Conservation (phyloP, 1,140 invertebrate genomes). For the Leptinotarsa lineolata region DNA sequence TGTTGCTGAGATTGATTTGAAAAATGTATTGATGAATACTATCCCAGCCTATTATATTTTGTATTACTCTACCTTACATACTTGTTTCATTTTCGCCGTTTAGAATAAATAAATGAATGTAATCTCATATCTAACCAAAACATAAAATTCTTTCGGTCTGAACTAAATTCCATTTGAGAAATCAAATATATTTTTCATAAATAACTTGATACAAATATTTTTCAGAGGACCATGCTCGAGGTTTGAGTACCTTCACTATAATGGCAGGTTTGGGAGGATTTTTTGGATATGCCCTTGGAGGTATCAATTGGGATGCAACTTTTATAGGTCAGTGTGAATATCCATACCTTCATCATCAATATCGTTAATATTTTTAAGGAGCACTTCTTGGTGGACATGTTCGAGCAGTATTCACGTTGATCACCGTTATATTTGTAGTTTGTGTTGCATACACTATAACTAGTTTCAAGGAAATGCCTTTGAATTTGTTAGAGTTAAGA, state of each 20-base stretch:
- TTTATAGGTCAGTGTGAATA: conserved; percentile 67
- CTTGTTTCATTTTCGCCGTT: no score
- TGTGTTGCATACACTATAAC: conserved; percentile 81
- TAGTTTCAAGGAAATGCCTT: conserved; percentile 86
- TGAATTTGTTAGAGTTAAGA: conserved; percentile 61
- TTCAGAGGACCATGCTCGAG: conserved; percentile 87
- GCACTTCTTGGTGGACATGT: conserved; percentile 84
- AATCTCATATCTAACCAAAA: no score
- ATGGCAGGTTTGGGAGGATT: conserved; percentile 96
- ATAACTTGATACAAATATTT: conserved; percentile 25
- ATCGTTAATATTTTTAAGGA: conserved; percentile 58
- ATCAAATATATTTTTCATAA: not conserved
- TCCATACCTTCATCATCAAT: not conserved
- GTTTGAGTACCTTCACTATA: conserved; percentile 92
- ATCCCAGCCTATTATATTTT: no score
- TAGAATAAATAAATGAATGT: no score
- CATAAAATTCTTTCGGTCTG: no score
- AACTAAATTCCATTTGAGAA: no score
- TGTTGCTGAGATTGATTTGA: no score
- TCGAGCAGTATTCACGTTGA: conserved; percentile 85
- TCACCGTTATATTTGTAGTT: conserved; percentile 82
- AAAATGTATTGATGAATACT: no score
- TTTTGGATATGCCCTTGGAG: conserved; percentile 90
- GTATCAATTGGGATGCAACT: conserved; percentile 90
- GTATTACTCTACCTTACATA: no score